Evolutionary conservation across 2,888 invertebrate species (phyloP), one percentile per base, ranked within the genome.

Genomic region (Mythimna vitellina): DNA sequence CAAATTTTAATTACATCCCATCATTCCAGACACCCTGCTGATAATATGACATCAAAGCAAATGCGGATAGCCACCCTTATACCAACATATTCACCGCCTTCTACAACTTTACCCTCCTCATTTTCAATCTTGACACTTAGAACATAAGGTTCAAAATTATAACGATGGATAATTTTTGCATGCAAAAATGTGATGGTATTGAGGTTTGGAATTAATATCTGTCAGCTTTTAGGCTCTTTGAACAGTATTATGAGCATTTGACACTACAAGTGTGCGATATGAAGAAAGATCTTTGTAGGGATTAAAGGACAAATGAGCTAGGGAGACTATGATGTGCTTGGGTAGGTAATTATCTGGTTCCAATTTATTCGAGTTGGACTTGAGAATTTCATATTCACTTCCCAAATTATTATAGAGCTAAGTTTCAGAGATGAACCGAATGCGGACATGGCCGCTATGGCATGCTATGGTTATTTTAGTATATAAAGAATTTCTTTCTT

Each of bases 231-330:
- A 86, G 89, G 84, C 87, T 87, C 90, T 89, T 88, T 87, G 87
- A 86, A 82, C 77, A 75, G 84, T 87, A 84, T 91, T 92, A 90
- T 89, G 89, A 90, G 88, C 87, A 91, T 92, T 93, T 92, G 93
- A 94, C 93, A 93, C 94, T 91, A 86, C 85, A 92, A 94, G 93
- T 92, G 94, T 93, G 92, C 88, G 84, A 89, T 91, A 90, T 90
- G 86, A 87, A 84, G 86, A 86, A 86, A 81, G 83, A 85, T 83
- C 90, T 92, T 94, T 94, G 92, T 92, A 88, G 87, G 91, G 92
- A 92, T 92, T 92, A 86, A 54, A 69, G 73, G 80, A 62, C 70
- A 82, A 86, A 85, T 83, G 73, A 81, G 63, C 38, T 68, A 42
- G 73, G 83, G 78, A 73, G 74, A 64, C 38, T 70, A 10, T 32